These are phyloP conservation scores for Cheilosia urbana DNA, from an alignment of 2,888 invertebrate genomes.

Conservation along the genomic window DNA sequence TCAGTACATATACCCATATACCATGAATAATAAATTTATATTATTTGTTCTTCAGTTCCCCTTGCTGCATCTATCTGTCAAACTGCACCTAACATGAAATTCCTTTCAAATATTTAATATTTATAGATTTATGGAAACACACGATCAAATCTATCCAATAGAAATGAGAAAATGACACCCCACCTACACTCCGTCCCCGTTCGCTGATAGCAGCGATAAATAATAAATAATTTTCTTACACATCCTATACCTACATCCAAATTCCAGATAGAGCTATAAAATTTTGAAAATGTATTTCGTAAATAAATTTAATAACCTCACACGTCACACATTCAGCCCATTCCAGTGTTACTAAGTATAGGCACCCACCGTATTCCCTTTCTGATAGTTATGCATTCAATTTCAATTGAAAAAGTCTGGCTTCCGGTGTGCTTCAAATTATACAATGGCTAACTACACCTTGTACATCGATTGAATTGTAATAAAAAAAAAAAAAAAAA, in stretches of 20 bases:
- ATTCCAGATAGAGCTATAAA: slow-evolving; percentile 57
- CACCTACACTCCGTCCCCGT: too few relatives aligned
- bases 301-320: slow-evolving; percentile 67
- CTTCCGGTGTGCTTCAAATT: slow-evolving; percentile 58
- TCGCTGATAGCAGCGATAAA: slow-evolving; percentile 53
- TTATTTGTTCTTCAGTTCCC: not conserved
- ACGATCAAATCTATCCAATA: slow-evolving; percentile 31
- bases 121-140: slow-evolving; percentile 64
- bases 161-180: slow-evolving; percentile 19
- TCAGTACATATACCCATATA: not conserved
- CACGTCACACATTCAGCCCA: slow-evolving; percentile 2
- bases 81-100: slow-evolving; percentile 58
- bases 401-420: slow-evolving; percentile 37
- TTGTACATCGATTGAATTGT: slow-evolving; percentile 54
- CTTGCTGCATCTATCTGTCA: slow-evolving; percentile 49
- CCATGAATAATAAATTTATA: slow-evolving; percentile 1
- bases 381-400: slow-evolving; percentile 20
- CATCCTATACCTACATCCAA: not conserved
- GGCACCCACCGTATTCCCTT: slow-evolving; percentile 6
- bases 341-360: not conserved
- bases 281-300: slow-evolving; percentile 65
- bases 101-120: slow-evolving; percentile 62
- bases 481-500: slow-evolving; percentile 5
- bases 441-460: slow-evolving; percentile 17
- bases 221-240: slow-evolving; percentile 68